A percentile compares a stretch with the other conserved stretches of the same genome.
Conservation (phyloP, 2,113 vertebrate species). For the Raja brachyura region DNA sequence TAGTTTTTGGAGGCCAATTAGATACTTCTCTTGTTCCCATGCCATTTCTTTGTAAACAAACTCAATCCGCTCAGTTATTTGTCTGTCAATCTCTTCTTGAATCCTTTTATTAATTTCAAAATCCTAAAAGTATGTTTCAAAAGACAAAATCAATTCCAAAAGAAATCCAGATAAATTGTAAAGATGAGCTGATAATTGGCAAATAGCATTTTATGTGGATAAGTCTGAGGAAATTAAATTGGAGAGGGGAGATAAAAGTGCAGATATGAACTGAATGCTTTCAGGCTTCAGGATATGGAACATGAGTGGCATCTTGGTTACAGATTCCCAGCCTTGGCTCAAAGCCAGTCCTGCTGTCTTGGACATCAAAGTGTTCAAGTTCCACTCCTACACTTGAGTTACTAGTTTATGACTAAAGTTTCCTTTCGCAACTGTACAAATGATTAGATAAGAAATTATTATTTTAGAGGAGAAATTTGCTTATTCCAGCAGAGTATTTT, state of each 20-base stretch:
- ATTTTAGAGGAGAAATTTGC: not conserved
- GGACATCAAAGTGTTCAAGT: not conserved
- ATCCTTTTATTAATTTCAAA: conserved; percentile 66
- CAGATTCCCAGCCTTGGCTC: not conserved
- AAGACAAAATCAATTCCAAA: not conserved
- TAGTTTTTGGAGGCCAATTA: conserved; percentile 67
- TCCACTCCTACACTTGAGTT: not conserved
- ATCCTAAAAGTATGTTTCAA: conserved; percentile 56
- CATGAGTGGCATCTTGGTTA: not conserved
- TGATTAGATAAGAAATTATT: not conserved
- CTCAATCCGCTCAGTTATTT: conserved; percentile 56
- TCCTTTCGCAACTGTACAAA: too few relatives aligned
- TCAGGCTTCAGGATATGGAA: not conserved
- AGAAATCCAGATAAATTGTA: not conserved
- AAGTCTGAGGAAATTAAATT: not conserved
- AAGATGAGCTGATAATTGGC: not conserved
- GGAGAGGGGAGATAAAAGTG: not conserved
- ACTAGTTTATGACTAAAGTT: not conserved
- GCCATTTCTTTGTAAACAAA: conserved; percentile 65
- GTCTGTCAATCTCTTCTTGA: conserved; percentile 58
- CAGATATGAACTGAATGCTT: not conserved
- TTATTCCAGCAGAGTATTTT: not conserved
- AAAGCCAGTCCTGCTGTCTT: not conserved
- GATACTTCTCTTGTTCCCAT: conserved; percentile 73
- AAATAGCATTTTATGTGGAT: not conserved